A percentile compares a stretch with the other conserved stretches of the same genome.
phyloP scores from a whole-genome alignment of 2,797 vertebrate genomes.

The Petrocephalus schoutedeni region DNA sequence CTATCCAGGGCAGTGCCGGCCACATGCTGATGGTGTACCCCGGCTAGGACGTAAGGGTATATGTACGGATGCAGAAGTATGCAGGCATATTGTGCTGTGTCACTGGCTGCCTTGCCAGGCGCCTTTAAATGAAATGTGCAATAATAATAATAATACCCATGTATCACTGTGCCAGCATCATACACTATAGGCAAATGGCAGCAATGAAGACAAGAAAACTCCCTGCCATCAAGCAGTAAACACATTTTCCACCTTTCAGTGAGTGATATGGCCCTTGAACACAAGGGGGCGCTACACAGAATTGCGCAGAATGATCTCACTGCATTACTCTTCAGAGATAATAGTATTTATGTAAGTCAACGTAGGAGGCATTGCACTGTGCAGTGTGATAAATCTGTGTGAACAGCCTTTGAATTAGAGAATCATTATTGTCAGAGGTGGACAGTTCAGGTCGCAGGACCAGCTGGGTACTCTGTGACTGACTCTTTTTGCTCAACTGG shows the following conservation, averaged over 20 bases:
- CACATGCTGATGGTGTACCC: background rate
- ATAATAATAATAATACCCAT: too few relatives aligned
- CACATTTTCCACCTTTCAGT: background rate
- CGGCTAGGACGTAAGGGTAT: background rate
- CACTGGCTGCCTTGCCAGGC: too few relatives aligned
- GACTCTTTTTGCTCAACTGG: background rate
- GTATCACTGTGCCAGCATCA: background rate
- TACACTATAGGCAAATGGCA: background rate
- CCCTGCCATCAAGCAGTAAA: background rate
- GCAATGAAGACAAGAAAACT: background rate
- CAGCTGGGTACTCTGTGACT: too few relatives aligned
- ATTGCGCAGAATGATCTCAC: background rate
- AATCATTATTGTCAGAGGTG: background rate
- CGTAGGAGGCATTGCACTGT: background rate
- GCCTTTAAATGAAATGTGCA: too few relatives aligned
- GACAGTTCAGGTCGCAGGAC: background rate
- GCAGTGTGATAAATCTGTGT: background rate
- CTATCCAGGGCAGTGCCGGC: background rate
- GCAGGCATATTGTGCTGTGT: too few relatives aligned
- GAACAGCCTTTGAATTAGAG: background rate
- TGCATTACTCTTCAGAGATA: background rate
- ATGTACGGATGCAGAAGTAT: too few relatives aligned
- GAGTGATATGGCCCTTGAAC: background rate
- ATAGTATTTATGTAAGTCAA: background rate
- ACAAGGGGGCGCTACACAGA: slow-evolving; percentile 13